Evolutionary conservation across 2,113 vertebrate species (phyloP), one percentile per base, ranked within the genome.

Genomic region (Vireo altiloquus): DNA sequence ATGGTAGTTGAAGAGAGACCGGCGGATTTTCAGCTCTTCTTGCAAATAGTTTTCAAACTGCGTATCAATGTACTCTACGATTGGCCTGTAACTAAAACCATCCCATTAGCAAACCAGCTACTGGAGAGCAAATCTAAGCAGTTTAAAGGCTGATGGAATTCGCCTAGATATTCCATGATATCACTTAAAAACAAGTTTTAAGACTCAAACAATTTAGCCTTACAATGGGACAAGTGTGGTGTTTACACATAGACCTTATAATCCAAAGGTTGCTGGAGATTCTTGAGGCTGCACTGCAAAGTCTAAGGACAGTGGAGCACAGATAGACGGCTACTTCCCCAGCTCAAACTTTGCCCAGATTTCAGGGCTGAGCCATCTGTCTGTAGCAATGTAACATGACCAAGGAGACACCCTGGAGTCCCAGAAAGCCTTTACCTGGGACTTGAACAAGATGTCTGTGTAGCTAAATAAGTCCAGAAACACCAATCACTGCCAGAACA

Each of bases 21-120:
- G 98, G n/a, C 99, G 99, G 96, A 99, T 99, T 92, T 99, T 99
- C 97, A 99, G 97, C 96, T 99, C 99, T 44, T 99, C 99, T 98
- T 99, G 99, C 31, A 99, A 98, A 95, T 99, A 99, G 92, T 98
- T 99, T 97, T 99, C 99, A 97, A 99, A 99, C 98, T 99, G 99
- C 69, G 99, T 99, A 64, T 99, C 99, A 94, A 99, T 99, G 98
- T 99, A 99, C 96, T 99, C 99, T 25, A 99, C 99, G 4, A 99
- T 99, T 23, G 99, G 99, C 97, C 99, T 99, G 98, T 99, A 99
- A 98, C 99, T 99, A 98, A 91, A 98, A 91, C 98, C 94, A 89
- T 81, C 85, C 97, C 78, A 80, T 98, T 97, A 98, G 97, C 94
- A 97, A 97, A 61, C 86, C 91, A 96, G 79, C 47, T 10, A 44